A percentile compares a stretch with the other conserved stretches of the same genome.
Evolutionary conservation across 2,113 vertebrate genomes (phyloP).

Genomic region (Odocoileus hemionus): DNA sequence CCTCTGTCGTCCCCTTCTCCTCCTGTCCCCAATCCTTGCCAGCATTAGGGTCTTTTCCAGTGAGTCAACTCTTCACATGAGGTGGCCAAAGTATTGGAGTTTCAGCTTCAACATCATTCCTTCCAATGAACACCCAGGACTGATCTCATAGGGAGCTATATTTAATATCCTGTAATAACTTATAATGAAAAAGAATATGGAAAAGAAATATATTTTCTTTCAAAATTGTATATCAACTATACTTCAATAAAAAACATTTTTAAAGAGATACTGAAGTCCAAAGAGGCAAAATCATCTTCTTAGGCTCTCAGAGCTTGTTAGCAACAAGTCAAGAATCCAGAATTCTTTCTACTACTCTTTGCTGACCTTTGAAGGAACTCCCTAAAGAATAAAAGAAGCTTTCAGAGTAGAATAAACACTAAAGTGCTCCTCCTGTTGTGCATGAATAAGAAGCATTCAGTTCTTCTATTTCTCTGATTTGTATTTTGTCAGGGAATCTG

Average conservation of each 20-base stretch:
- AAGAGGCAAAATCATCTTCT: neutral
- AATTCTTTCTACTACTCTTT: neutral
- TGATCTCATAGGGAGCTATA: neutral
- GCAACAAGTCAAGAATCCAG: neutral
- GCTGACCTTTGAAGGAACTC: neutral
- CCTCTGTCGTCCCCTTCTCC: too few species aligned
- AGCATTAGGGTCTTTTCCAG: too few species aligned
- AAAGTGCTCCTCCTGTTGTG: neutral
- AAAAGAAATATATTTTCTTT: neutral
- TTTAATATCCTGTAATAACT: neutral
- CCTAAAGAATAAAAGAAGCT: neutral
- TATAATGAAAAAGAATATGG: neutral
- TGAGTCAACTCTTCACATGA: too few species aligned
- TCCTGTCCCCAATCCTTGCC: too few species aligned
- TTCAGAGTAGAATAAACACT: neutral
- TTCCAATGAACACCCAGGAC: too few species aligned
- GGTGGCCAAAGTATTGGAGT: too few species aligned
- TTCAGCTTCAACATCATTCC: too few species aligned
- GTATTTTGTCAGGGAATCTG: neutral
- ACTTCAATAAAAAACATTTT: neutral
- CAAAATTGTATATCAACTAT: neutral
- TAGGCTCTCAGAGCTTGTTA: neutral
- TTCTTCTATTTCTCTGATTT: neutral
- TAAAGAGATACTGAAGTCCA: neutral
- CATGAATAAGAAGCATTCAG: neutral